Percentiles rank a stretch among this genome's conserved stretches.
These are phyloP conservation scores for Boloria euphrosyne DNA, from an alignment of 2,888 invertebrate species.

Conservation along the genomic window DNA sequence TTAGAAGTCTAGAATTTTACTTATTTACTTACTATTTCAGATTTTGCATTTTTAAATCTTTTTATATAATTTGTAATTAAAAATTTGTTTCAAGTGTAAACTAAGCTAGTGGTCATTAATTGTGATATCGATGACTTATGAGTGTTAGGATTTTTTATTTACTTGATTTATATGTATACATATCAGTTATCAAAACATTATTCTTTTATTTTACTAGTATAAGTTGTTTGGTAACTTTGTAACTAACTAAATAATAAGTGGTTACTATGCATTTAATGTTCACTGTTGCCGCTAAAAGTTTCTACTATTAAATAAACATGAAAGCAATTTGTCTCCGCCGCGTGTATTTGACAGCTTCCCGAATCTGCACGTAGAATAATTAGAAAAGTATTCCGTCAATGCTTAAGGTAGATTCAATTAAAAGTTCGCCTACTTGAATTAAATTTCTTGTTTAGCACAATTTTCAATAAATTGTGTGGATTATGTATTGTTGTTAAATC, in stretches of 20 bases:
- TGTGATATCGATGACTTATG: too few relatives aligned
- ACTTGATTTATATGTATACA: too few relatives aligned
- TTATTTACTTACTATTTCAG: too few relatives aligned
- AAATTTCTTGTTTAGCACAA: constrained; percentile 20
- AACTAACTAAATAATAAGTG: not conserved
- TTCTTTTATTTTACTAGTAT: too few relatives aligned
- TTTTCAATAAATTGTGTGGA: not conserved
- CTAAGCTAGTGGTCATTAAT: too few relatives aligned
- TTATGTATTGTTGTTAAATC: not conserved
- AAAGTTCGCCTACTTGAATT: constrained; percentile 51
- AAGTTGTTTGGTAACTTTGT: too few relatives aligned
- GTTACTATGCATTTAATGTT: not conserved
- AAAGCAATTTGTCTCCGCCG: constrained; percentile 35
- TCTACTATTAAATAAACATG: constrained; percentile 26
- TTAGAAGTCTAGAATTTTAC: too few relatives aligned
- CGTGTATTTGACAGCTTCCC: constrained; percentile 28
- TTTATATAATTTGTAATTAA: too few relatives aligned
- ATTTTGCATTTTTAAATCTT: too few relatives aligned
- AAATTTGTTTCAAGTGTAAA: too few relatives aligned
- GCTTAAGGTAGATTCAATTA: constrained; percentile 60
- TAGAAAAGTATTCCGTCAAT: constrained; percentile 57
- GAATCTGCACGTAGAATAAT: constrained; percentile 47
- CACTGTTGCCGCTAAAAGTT: constrained; percentile 6
- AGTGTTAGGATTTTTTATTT: too few relatives aligned
- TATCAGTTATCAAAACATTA: too few relatives aligned